phyloP scores from a whole-genome alignment of 2,797 vertebrate genomes.

The Tiaroga cobitis region DNA sequence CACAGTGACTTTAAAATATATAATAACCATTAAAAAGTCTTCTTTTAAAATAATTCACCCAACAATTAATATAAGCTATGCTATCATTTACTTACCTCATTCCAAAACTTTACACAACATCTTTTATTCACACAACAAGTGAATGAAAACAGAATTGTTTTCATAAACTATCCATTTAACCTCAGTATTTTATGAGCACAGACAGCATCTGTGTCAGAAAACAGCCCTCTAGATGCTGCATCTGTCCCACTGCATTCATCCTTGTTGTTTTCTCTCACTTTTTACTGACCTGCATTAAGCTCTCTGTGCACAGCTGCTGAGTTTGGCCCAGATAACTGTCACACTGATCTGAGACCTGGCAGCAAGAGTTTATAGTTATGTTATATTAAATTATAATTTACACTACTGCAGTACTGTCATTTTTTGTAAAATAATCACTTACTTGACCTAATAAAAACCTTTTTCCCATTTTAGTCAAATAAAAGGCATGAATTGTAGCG shows the following conservation, averaged over 20 bases:
- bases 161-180: background rate
- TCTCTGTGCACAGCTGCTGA: constrained; percentile 46
- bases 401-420: too few relatives aligned
- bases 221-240: constrained; percentile 13
- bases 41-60: background rate
- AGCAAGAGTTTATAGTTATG: background rate
- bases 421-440: background rate
- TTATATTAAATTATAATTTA: background rate
- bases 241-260: constrained; percentile 15
- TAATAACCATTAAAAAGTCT: too few relatives aligned
- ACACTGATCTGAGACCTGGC: background rate
- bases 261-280: constrained; percentile 32
- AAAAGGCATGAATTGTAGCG: background rate
- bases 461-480: background rate
- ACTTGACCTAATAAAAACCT: background rate
- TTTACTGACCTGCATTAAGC: constrained; percentile 33
- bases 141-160: background rate
- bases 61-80: background rate
- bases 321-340: constrained; percentile 49
- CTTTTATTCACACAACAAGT: background rate
- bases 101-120: background rate
- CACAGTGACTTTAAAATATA: background rate
- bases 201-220: constrained; percentile 4
- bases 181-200: constrained; percentile 6
- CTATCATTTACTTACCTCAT: background rate